Percentiles rank a stretch among this genome's conserved stretches.
phyloP scores from a whole-genome alignment of 2,797 vertebrate genomes.

The Clarias platycephalus region DNA sequence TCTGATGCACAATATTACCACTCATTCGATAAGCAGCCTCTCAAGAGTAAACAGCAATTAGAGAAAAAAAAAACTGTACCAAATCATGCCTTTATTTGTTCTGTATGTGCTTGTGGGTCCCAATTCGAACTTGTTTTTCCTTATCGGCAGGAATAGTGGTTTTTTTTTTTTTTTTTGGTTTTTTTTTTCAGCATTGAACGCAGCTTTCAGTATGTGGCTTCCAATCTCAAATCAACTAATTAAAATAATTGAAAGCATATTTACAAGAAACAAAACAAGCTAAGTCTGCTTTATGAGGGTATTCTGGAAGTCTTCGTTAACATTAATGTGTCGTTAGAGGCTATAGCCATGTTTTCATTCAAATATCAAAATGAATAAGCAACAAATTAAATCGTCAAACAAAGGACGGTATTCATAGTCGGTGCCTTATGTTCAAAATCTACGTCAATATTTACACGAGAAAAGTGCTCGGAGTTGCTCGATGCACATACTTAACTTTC shows the following conservation, averaged over 20 bases:
- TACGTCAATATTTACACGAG: background rate
- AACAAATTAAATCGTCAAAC: background rate
- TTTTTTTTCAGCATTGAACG: background rate
- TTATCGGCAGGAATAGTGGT: constrained; percentile 16
- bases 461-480: background rate
- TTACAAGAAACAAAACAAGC: constrained; percentile 6
- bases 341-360: background rate
- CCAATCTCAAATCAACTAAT: constrained; percentile 27
- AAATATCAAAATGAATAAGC: background rate
- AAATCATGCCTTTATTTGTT: constrained; percentile 44
- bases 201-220: constrained; percentile 12
- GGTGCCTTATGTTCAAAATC: background rate
- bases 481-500: background rate
- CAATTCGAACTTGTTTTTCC: constrained; percentile 24
- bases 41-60: constrained; percentile 57
- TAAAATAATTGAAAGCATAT: constrained; percentile 12
- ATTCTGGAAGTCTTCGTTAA: background rate
- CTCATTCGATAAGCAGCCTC: constrained; percentile 61
- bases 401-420: background rate
- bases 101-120: constrained; percentile 34
- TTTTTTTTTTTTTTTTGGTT: constrained; percentile 1
- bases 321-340: background rate
- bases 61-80: constrained; percentile 43
- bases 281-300: constrained; percentile 8
- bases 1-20: constrained; percentile 62